Base-by-base conservation (phyloP, 2,797 vertebrate species). In the Phrynocephalus forsythii region DNA sequence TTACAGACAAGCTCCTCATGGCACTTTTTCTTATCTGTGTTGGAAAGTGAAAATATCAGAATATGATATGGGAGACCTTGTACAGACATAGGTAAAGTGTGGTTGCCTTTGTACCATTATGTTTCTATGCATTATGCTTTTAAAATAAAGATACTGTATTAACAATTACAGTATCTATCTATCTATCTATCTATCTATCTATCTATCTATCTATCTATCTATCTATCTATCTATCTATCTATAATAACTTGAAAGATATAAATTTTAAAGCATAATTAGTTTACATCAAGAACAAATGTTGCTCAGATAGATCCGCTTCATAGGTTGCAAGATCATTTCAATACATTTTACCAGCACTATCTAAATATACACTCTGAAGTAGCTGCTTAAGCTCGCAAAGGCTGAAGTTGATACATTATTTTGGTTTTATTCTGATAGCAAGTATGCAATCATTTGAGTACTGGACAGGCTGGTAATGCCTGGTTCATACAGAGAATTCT, bases 361-460 rank as follows among this genome's bases (percentile, higher is more conserved):
- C 91, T 94, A 91, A 94, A 92, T 26, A 15, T 86, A 24, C 44
- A 67, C 76, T 79, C 88, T 92, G 88, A 92, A 95, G 90, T 89
- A 84, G 86, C 88, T 88, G 82, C 82, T 86, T 92, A 90, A 94
- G 92, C 84, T 93, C 83, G 56, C 87, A 92, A 80, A 1, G 44
- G 83, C 85, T 86, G 80, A 94, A 92, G 88, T 81, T 81, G 83
- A 84, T 0, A 11, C 91, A 93, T 94, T 88, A 11, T 83, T 68
- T 90, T 2, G 60, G 11, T 63, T 63, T 56, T 56, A 94, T 94
- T 77, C 89, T 90, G 82, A 82, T 91, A 79, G n/a, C 77, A 90
- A 72, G 86, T 20, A 68, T 69, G 60, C 86, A 82, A 88, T 91
- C 87, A 0, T 0, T 72, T 87, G 73, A 52, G 8, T 90, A 89